Conservation (phyloP, 2,888 invertebrate species). For the Spilarctia lutea region DNA sequence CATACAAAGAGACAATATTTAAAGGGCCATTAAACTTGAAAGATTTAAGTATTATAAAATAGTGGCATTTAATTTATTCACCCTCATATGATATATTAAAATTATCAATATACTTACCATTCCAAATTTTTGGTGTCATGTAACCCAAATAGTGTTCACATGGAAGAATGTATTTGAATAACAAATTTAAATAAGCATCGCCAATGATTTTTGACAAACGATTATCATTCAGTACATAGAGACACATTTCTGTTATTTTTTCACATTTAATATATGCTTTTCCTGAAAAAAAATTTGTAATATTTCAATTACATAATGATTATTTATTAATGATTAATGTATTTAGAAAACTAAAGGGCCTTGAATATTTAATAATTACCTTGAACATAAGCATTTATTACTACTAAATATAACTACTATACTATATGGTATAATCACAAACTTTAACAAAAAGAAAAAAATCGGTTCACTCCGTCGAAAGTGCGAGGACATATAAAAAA, state of each 20-base stretch:
- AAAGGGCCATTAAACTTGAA: background rate
- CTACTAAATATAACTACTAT: too few relatives aligned
- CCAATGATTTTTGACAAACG: slow-evolving; percentile 71
- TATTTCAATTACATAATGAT: background rate
- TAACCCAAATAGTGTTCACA: slow-evolving; percentile 81
- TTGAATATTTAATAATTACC: background rate
- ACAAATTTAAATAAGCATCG: slow-evolving; percentile 84
- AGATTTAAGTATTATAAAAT: background rate
- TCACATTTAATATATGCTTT: slow-evolving; percentile 75
- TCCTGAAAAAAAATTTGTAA: slow-evolving; percentile 55
- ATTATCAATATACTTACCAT: slow-evolving; percentile 70
- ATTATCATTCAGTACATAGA: slow-evolving; percentile 71
- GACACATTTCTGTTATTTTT: slow-evolving; percentile 71
- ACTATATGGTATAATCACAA: too few relatives aligned
- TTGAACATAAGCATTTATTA: too few relatives aligned
- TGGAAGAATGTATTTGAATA: slow-evolving; percentile 85
- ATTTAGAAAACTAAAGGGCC: background rate
- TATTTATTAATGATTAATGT: background rate
- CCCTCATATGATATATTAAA: background rate
- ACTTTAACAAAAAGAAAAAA: too few relatives aligned
- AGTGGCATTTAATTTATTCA: background rate
- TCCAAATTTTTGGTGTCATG: slow-evolving; percentile 85
- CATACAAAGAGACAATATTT: background rate
- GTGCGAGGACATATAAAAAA: too few relatives aligned
- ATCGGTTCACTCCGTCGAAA: too few relatives aligned